These are phyloP conservation scores for Myrmecobius fasciatus DNA, from an alignment of 2,113 vertebrate species.

Conservation along the genomic window DNA sequence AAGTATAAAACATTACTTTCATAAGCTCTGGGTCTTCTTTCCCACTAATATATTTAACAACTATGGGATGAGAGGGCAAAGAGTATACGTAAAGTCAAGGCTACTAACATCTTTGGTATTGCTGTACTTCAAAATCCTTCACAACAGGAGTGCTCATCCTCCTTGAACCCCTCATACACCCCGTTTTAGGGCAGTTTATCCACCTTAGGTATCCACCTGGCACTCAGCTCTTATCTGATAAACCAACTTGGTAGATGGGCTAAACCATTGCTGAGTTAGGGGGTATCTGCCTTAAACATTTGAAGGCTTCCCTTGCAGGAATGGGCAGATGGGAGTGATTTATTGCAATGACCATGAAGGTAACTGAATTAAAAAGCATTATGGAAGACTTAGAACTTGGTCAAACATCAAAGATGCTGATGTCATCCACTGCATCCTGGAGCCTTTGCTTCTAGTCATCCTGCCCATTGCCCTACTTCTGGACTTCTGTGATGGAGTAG, in stretches of 20 bases:
- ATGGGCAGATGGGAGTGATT: not conserved
- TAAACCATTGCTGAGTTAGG: not conserved
- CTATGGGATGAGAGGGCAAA: not conserved
- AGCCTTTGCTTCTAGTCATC: too few relatives aligned
- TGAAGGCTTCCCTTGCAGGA: not conserved
- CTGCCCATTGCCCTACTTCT: not conserved
- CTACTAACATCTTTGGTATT: not conserved
- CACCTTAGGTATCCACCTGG: too few relatives aligned
- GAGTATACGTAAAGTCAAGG: not conserved
- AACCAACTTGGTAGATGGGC: too few relatives aligned
- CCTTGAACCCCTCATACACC: too few relatives aligned
- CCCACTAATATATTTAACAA: not conserved
- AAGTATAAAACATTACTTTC: not conserved
- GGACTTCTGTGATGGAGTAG: not conserved
- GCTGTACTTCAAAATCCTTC: not conserved
- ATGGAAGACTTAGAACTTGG: not conserved
- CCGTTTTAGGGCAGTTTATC: too few relatives aligned
- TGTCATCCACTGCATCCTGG: not conserved
- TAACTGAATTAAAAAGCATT: not conserved
- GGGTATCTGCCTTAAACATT: too few relatives aligned
- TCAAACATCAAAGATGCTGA: not conserved
- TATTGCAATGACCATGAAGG: not conserved
- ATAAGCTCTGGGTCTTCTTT: not conserved
- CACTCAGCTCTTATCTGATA: too few relatives aligned
- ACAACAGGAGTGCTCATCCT: too few relatives aligned